Conservation (phyloP, 1,140 invertebrate species). For the Lordiphosa mommai region DNA sequence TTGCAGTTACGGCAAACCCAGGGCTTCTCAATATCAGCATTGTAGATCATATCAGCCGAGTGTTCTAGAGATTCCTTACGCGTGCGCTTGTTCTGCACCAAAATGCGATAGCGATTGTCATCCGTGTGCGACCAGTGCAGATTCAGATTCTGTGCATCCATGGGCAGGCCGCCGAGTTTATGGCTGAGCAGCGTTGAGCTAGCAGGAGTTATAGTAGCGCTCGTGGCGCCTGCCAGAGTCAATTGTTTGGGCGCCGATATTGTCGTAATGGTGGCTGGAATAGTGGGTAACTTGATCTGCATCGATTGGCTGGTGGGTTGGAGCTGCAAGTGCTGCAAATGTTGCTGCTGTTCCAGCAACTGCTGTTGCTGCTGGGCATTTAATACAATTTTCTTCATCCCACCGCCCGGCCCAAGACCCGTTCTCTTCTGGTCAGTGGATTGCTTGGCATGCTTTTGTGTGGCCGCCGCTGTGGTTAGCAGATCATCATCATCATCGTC, state of each 20-base stretch:
- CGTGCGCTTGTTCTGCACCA: conserved; percentile 75
- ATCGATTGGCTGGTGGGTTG: conserved; percentile 69
- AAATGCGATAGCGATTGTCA: conserved; percentile 75
- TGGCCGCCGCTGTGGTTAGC: conserved; percentile 65
- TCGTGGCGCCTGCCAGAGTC: conserved; percentile 32
- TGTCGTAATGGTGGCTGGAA: conserved; percentile 71
- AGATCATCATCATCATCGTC: conserved; percentile 70
- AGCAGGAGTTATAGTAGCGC: conserved; percentile 17
- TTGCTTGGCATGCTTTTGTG: conserved; percentile 69
- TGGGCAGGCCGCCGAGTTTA: conserved; percentile 28
- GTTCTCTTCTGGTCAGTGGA: conserved; percentile 40
- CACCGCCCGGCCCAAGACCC: neutral
- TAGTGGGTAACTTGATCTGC: conserved; percentile 69
- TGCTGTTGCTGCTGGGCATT: conserved; percentile 62
- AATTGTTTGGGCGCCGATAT: conserved; percentile 41
- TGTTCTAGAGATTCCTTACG: conserved; percentile 77
- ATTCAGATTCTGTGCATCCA: conserved; percentile 52
- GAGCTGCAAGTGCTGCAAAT: conserved; percentile 65
- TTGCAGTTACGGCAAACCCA: conserved; percentile 79
- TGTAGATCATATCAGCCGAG: conserved; percentile 79
- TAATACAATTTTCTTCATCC: conserved; percentile 45
- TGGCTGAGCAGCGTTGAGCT: conserved; percentile 43
- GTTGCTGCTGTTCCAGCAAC: conserved; percentile 70
- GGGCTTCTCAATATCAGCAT: conserved; percentile 77
- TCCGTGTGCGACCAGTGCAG: conserved; percentile 64